phyloP scores from a whole-genome alignment of 2,113 vertebrate genomes.

The Hyla sarda region DNA sequence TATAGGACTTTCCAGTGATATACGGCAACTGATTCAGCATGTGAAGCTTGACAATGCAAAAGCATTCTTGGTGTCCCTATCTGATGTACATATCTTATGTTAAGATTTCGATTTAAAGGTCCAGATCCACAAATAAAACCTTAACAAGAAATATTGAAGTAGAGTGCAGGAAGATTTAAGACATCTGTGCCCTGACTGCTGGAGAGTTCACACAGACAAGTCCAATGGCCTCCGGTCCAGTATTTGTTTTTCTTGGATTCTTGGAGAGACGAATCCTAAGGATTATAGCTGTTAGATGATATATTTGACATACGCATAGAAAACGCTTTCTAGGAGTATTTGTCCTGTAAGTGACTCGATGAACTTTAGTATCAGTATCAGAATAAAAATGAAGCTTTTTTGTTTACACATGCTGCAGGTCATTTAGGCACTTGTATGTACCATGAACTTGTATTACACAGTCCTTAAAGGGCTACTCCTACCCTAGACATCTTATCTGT shows the following conservation, averaged over 20 bases:
- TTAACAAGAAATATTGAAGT: neutral
- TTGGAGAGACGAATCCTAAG: neutral
- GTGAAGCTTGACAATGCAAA: neutral
- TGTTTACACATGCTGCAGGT: neutral
- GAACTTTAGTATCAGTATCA: neutral
- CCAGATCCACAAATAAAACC: neutral
- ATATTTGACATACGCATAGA: conserved; percentile 7
- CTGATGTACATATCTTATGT: neutral
- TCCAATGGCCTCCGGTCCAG: conserved; percentile 13
- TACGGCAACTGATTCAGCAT: neutral
- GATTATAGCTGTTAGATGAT: conserved; percentile 13
- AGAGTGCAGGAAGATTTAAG: neutral
- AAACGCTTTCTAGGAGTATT: neutral
- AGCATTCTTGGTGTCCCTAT: neutral
- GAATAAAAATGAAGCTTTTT: neutral
- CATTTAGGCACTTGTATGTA: too few species aligned
- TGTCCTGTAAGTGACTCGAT: neutral
- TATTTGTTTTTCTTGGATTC: conserved; percentile 40
- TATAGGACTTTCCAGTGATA: neutral
- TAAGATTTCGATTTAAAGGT: neutral
- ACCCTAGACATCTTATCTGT: too few species aligned
- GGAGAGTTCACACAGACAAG: conserved; percentile 24
- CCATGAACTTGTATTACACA: neutral
- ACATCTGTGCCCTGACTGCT: conserved; percentile 23
- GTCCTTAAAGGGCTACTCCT: neutral